Evolutionary conservation across 2,113 vertebrate genomes (phyloP), one percentile per base, ranked within the genome.

Genomic region (Sorex araneus): DNA sequence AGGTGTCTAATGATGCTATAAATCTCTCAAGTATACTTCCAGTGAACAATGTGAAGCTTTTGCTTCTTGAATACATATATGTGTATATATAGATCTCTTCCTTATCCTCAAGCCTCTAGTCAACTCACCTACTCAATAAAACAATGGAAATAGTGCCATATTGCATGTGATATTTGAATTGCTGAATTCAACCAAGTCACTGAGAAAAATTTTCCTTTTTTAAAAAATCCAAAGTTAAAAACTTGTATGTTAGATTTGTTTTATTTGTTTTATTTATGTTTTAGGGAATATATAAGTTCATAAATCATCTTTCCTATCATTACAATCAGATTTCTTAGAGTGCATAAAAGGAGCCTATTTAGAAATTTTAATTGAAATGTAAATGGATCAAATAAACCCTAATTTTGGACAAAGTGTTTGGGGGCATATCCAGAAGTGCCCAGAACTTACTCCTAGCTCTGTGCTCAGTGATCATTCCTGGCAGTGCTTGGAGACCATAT

Each of bases 181-280:
- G 36, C 18, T 80, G 63, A 74, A 78, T 77, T 73, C 54, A 87
- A 27, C 6, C 60, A 93, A 84, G 27, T 13, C 6, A 47, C 3
- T 30, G 36, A 80, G 57, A 50, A 13, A 50, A 47, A 66, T 30
- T 11, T 79, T 80, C 63, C 79, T 83, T 64, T 34, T 43, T 25
- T 88, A 30, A 2, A 74, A 93, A 94, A 84, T 87, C 15, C 23
- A 87, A 73, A 92, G 89, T 19, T n/a, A 93, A 91, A 40, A 77
- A 69, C 4, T 40, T 90, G 3, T 21, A 50, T 64, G 12, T 30
- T 89, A 67, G 18, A 74, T 96, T 92, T 79, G 25, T 12, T 82
- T 79, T 74, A 74, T 96, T 92, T 79, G 25, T 12, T 82, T 79
- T 74, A 67, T 87, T 60, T 76, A 36, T 57, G 30, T 23, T n/a